Base-by-base conservation (phyloP, 2,888 invertebrate genomes). In the Gibbula magus region DNA sequence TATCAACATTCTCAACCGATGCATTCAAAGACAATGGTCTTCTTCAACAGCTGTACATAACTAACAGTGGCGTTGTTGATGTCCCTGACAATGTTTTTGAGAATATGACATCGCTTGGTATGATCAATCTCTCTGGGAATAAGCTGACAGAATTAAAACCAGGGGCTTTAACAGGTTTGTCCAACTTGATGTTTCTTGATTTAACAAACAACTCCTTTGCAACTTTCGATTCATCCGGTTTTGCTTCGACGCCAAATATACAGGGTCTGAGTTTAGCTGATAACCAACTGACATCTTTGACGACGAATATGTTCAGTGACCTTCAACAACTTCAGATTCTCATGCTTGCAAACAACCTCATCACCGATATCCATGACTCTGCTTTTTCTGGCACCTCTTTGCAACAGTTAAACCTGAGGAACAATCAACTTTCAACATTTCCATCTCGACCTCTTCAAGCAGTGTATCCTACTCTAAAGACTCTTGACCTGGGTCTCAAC, bases 181-280 rank as follows among this genome's bases (percentile, higher is more conserved):
- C 8, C n/a, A 54, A 53, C 81, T 70, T 86, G 54, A 85, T 83
- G 79, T 74, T 79, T n/a, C n/a, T 86, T 20, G 83, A 83, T 45
- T 78, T 87, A 8, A 79, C 85, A 51, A 79, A 83, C 56, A 87
- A 86, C 77, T 52, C 81, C n/a, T 83, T 87, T 29, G 79, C 75
- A 56, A 82, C 82, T 22, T 83, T 87, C 7, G 84, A 84, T 35
- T 81, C 82, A 8, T 75, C 81, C 18, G 82, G 84, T 67, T 83
- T 87, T 66, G 82, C 70, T 39, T 83, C 82, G 73, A 76, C 86
- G 35, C 79, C 78, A 75, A 83, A 81, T 78, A 70, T 88, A 13
- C 70, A 82, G 29, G 81, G 74, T n/a, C 74, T 88, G n/a, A 83
- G 86, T 79, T 61, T 88, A 2, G 82, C 84, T 10, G 74, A 81